Evolutionary conservation across 2,113 vertebrate species (phyloP).

Genomic region (Poeciliopsis retropinna): DNA sequence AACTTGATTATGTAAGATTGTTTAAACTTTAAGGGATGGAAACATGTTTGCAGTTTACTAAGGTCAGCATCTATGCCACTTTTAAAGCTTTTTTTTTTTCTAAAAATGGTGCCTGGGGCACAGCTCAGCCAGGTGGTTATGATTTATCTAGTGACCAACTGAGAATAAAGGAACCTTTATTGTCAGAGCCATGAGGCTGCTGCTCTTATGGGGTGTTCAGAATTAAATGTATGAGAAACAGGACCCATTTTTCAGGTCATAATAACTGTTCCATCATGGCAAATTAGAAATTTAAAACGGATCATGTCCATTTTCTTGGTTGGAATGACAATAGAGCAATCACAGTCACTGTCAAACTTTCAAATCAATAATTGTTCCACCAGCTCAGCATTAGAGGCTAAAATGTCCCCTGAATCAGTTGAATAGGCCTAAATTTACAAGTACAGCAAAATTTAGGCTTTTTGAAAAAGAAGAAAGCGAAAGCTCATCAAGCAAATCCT

Average conservation of each 20-base stretch:
- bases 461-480: slow-evolving; percentile 15
- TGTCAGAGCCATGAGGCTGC: slow-evolving; percentile 24
- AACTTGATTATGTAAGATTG: neutral
- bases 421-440: neutral
- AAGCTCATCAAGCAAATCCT: slow-evolving; percentile 8
- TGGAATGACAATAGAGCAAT: neutral
- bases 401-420: neutral
- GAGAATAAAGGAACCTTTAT: neutral
- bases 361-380: neutral
- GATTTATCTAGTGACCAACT: slow-evolving; percentile 27
- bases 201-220: neutral
- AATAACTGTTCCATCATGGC: slow-evolving; percentile 38
- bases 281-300: slow-evolving; percentile 19
- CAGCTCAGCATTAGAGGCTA: neutral
- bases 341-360: neutral
- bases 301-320: slow-evolving; percentile 24
- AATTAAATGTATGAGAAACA: slow-evolving; percentile 9
- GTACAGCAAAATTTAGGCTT: neutral
- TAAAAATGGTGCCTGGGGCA: slow-evolving; percentile 10
- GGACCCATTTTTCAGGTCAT: slow-evolving; percentile 8
- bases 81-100: too few relatives aligned
- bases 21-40: neutral
- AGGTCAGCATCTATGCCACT: neutral
- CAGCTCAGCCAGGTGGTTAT: slow-evolving; percentile 14
- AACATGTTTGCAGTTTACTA: neutral